Base-by-base conservation (phyloP, 1,140 invertebrate genomes). In the Diabrotica undecimpunctata region DNA sequence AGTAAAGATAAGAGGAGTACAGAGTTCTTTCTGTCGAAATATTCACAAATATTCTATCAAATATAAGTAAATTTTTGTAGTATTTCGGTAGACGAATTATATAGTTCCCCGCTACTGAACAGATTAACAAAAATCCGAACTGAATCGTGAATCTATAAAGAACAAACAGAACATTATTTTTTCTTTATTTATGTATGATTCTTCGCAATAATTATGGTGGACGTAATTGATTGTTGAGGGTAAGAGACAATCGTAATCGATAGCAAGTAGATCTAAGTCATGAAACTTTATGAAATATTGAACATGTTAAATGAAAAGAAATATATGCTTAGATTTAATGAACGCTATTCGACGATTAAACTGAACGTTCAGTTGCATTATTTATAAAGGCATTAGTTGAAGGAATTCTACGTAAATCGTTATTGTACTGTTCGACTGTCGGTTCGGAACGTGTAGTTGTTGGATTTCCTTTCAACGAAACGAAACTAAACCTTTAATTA, bases 261-360 rank as follows among this genome's bases (percentile, higher is more conserved):
- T 46, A 46, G 8, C 8, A 46, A 46, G 41, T 46, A 46, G 8
- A 46, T 46, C 41, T 25, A 46, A 46, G 41, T 46, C 41, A 46
- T 46, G 41, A 46, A 46, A 46, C 41, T 46, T 46, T 46, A 46
- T 46, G n/a, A 46, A 46, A 46, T 46, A 46, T 46, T 46, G 41
- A 46, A 46, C 41, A 46, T 46, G 41, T 46, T 46, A 46, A 46
- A 46, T 46, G 41, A 46, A n/a, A 46, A 46, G 41, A 46, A 46
- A 46, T 46, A 46, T 46, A 46, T 46, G 41, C 41, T 46, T 46
- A 46, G 41, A 46, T 46, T 46, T 46, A 46, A 46, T 46, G 41
- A n/a, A n/a, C 41, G 41, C 8, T n/a, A 46, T 46, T 46, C n/a
- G n/a, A 46, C 41, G 41, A 46, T 46, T n/a, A 10, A 46, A 46